Evolutionary conservation across 2,888 invertebrate species (phyloP), one percentile per base, ranked within the genome.

Genomic region (Apoderus coryli): DNA sequence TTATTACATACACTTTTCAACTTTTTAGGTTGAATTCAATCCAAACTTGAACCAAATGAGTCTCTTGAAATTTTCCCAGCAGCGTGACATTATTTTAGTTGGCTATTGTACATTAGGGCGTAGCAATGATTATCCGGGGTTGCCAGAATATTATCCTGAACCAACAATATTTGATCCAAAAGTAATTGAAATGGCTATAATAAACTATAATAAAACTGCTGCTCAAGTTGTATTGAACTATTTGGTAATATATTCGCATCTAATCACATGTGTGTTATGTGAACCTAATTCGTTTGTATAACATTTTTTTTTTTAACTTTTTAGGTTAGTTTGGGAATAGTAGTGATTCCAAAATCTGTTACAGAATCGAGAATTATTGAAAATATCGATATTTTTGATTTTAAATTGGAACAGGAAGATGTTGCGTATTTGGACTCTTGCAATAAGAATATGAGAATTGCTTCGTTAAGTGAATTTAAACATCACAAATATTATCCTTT

Each of bases 331-430:
- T 39, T 54, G 33, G 53, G 56, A 3, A 47, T 56, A 24, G 34
- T 43, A 14, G 78, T 81, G 10, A 80, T 88, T 38, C 86, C 88
- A 0, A 89, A 88, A 53, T 84, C 84, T 0, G 79, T 82, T 10
- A 84, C 67, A 1, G 74, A 74, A 43, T 58, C 67, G 0, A 65
- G 78, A 44, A 75, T 82, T 50, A 61, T 63, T 29, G 65, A 74
- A 48, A 76, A 89, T 57, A 69, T 78, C 42, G 51, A 77, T 36
- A 73, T 86, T 7, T 72, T 76, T 41, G 78, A 82, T 57, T 86
- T 88, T 53, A 65, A 72, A 41, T 59, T 88, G 41, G 62, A 66
- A 0, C 44, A 59, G 0, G 76, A 77, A 27, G 85, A 88, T 45
- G 52, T 80, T 38, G 52, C 59, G 4, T 61, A 65, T 12, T 71